Conservation (phyloP, 2,888 invertebrate genomes). For the Carterocephalus palaemon region DNA sequence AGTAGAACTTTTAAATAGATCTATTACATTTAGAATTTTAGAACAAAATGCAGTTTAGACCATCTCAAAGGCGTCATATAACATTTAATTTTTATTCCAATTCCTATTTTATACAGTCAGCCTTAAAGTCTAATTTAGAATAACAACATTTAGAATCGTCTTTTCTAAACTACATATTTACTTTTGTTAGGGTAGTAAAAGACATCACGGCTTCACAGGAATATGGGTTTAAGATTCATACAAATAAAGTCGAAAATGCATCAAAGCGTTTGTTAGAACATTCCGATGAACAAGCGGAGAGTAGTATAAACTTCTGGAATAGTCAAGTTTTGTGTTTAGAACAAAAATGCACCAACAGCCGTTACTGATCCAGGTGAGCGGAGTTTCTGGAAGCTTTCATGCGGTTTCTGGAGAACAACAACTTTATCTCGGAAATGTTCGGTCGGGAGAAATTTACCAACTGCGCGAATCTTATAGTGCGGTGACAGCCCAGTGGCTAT, state of each 20-base stretch:
- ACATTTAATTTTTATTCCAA: not conserved
- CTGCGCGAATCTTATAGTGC: no score
- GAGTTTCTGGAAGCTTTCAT: constrained; percentile 19
- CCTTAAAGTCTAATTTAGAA: not conserved
- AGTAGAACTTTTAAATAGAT: constrained; percentile 16
- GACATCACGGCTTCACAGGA: not conserved
- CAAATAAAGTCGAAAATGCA: constrained; percentile 1
- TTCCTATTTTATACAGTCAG: not conserved
- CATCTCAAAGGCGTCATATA: not conserved
- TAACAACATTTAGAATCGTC: not conserved
- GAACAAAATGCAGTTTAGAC: constrained; percentile 17
- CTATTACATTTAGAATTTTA: constrained; percentile 10
- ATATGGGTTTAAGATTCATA: not conserved
- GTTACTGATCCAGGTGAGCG: constrained; percentile 18
- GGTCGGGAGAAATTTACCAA: no score
- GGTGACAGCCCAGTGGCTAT: no score
- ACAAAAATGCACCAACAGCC: constrained; percentile 21
- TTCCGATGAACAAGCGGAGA: not conserved
- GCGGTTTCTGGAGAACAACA: constrained; percentile 18
- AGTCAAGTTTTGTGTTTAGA: constrained; percentile 20
- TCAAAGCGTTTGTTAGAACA: not conserved
- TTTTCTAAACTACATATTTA: constrained; percentile 11
- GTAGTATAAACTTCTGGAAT: constrained; percentile 19
- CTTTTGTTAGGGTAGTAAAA: not conserved
- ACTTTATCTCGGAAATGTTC: not conserved